These are phyloP conservation scores for Drosophila nr. perissopoda DNA, from an alignment of 2,888 invertebrate species.

Conservation along the genomic window DNA sequence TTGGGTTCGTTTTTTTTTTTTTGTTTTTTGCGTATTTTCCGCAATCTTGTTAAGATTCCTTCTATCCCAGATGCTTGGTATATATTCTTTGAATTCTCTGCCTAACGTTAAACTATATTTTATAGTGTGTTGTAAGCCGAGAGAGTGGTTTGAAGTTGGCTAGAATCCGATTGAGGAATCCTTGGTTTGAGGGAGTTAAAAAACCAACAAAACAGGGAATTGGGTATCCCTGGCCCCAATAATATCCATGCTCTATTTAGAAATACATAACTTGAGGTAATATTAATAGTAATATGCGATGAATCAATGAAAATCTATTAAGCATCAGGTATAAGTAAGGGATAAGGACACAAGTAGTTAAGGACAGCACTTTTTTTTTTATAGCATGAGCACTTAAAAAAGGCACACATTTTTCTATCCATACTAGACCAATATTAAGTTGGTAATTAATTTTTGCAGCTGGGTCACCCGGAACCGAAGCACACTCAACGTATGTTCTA, in stretches of 20 bases:
- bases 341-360: conserved; percentile 3
- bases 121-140: neutral
- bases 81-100: conserved; percentile 3
- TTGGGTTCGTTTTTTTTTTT: neutral
- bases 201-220: neutral
- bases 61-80: conserved; percentile 12
- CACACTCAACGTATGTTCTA: conserved; percentile 91
- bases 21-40: neutral
- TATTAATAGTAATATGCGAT: neutral
- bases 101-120: neutral
- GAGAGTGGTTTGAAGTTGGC: neutral
- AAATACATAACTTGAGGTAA: neutral
- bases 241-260: neutral
- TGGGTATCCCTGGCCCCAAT: neutral
- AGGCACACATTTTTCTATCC: neutral
- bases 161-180: neutral
- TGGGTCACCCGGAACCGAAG: conserved; percentile 87
- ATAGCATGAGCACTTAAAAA: conserved; percentile 33
- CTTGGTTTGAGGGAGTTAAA: neutral
- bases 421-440: neutral
- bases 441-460: conserved; percentile 37
- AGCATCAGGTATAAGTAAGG: conserved; percentile 6
- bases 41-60: conserved; percentile 4
- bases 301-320: conserved; percentile 10
- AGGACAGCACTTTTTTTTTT: conserved; percentile 23